Evolutionary conservation across 2,113 vertebrate genomes (phyloP).

Genomic region (Colossoma macropomum): DNA sequence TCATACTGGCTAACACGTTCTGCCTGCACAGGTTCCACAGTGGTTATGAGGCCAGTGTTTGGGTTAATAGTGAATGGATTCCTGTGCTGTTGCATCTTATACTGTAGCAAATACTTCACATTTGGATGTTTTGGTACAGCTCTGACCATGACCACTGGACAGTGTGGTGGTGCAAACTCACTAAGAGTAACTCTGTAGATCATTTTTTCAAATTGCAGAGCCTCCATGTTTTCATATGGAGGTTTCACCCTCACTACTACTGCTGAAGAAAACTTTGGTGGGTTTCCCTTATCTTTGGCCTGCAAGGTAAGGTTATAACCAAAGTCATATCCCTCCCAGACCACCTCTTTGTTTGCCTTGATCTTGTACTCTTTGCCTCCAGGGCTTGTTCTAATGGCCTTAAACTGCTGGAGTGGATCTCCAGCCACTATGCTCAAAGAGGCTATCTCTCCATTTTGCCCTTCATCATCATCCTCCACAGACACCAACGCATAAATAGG

Average conservation of each 20-base stretch:
- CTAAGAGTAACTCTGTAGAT: conserved; percentile 82
- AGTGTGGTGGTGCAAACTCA: conserved; percentile 82
- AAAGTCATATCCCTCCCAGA: conserved; percentile 81
- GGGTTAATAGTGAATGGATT: conserved; percentile 77
- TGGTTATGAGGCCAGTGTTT: conserved; percentile 83
- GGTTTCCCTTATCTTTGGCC: conserved; percentile 85
- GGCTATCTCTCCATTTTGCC: conserved; percentile 81
- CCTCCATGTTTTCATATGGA: conserved; percentile 73
- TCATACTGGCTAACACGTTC: conserved; percentile 79
- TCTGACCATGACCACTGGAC: conserved; percentile 82
- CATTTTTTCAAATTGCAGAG: conserved; percentile 80
- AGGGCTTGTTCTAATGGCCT: conserved; percentile 74
- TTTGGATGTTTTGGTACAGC: conserved; percentile 72
- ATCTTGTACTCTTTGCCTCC: conserved; percentile 83
- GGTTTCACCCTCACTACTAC: conserved; percentile 78
- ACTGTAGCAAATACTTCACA: conserved; percentile 79
- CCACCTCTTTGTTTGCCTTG: conserved; percentile 71
- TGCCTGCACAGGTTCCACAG: conserved; percentile 75
- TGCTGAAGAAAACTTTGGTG: conserved; percentile 81
- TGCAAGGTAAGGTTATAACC: conserved; percentile 87
- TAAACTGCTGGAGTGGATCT: conserved; percentile 80
- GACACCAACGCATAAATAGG: conserved; percentile 78
- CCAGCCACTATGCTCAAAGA: conserved; percentile 84
- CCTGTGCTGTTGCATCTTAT: conserved; percentile 66
- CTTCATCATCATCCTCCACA: conserved; percentile 80